A percentile compares a stretch with the other conserved stretches of the same genome.
Evolutionary conservation across 2,888 invertebrate genomes (phyloP).

Genomic region (Mayetiola destructor): DNA sequence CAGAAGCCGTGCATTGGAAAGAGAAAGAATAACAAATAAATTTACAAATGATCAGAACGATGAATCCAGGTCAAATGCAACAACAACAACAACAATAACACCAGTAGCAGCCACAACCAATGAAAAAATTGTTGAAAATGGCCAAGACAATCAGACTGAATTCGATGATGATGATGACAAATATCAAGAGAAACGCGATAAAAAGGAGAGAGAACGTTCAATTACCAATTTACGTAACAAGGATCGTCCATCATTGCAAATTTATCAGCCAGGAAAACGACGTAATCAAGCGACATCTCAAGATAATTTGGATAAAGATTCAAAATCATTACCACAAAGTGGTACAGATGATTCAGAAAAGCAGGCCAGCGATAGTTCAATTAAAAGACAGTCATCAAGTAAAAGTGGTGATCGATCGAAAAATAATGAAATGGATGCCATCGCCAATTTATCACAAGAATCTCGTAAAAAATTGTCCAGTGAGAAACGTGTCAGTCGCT

Average conservation of each 20-base stretch:
- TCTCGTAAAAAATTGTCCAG: not conserved
- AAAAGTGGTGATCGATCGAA: not conserved
- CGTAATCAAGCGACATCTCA: conserved; percentile 26
- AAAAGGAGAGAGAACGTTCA: conserved; percentile 35
- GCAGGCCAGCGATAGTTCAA: not conserved
- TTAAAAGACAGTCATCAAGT: not conserved
- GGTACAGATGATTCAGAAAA: not conserved
- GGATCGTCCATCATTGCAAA: conserved; percentile 80
- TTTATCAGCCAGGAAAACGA: conserved; percentile 69
- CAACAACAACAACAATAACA: conserved; percentile 27
- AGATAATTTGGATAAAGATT: conserved; percentile 19
- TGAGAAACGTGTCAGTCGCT: conserved; percentile 22
- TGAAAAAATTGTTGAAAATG: not conserved
- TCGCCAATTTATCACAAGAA: not conserved
- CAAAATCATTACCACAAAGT: conserved; percentile 16
- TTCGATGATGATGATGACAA: conserved; percentile 29
- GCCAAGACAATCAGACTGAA: not conserved
- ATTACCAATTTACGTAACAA: conserved; percentile 33
- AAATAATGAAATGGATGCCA: not conserved
- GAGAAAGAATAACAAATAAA: not conserved
- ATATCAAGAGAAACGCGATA: conserved; percentile 19
- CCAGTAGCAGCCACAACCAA: not conserved
- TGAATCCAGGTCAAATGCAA: not conserved
- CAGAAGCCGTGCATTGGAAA: conserved; percentile 30
- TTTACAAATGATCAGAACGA: not conserved